Base-by-base conservation (phyloP, 2,888 invertebrate species). In the Reticulitermes lucifugus region DNA sequence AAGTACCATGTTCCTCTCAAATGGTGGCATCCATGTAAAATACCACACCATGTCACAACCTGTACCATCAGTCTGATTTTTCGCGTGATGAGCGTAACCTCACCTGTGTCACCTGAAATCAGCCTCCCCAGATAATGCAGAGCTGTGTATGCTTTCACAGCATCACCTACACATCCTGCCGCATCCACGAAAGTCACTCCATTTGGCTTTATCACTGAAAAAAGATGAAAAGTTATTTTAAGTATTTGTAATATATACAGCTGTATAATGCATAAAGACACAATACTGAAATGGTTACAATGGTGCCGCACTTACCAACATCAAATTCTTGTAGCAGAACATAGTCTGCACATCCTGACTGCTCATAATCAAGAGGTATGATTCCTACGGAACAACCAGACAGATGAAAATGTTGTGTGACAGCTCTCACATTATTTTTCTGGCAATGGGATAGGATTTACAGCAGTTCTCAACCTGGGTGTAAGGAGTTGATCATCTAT, bases 101-200 rank as follows among this genome's bases (percentile, higher is more conserved):
- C 84, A 89, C 89, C 88, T 83, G 88, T 89, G 87, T 91, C 91
- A 10, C 91, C 91, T 22, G 90, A 89, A 86, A 89, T 89, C 65
- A 92, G 87, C 41, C 89, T 89, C 0, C 90, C 91, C 80, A 90
- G 89, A 87, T 91, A 91, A 87, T 91, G 90, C 29, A 92, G 88
- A 5, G 91, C 91, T 80, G 91, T 91, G 88, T 91, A 92, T 0
- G 91, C 91, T 86, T 89, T 89, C 9, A 91, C 89, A 82, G 90
- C 90, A 87, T 91, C 91, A 12, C 91, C 91, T 43, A 92, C 89
- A 84, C 89, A 89, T 9, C 90, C 91, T 77, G 91, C 92, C 73
- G 91, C 91, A 87, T 90, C 90, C 43, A 90, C 90, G 88, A 89
- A 90, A 86, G 90, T 90, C 41, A 91, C 88, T 79, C 88, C 88